Evolutionary conservation across 2,888 invertebrate genomes (phyloP).

Genomic region (Eristalis tenax): DNA sequence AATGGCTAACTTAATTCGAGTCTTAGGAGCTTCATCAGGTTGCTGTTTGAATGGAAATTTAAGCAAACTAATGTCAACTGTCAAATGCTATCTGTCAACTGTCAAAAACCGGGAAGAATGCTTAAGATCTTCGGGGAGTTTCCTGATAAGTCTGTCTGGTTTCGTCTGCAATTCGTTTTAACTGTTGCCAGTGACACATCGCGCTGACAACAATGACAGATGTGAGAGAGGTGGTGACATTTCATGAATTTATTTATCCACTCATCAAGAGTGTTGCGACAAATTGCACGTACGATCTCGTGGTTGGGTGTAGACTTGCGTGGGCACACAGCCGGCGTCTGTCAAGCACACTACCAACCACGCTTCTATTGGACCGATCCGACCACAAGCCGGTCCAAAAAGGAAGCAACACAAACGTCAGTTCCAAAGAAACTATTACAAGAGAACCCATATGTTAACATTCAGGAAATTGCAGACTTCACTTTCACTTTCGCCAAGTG

Average conservation of each 20-base stretch:
- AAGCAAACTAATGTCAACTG: neutral
- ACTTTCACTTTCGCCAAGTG: constrained; percentile 63
- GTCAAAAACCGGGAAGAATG: neutral
- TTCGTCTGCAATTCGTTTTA: too few relatives aligned
- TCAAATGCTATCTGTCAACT: neutral
- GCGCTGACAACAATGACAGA: neutral
- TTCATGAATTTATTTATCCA: too few relatives aligned
- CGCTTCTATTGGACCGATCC: constrained; percentile 10
- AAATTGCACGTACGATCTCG: too few relatives aligned
- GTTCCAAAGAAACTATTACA: constrained; percentile 12
- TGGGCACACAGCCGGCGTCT: neutral
- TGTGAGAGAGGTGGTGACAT: neutral
- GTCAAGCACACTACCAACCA: neutral
- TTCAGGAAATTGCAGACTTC: constrained; percentile 60
- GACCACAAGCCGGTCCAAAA: neutral
- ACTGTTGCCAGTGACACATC: too few relatives aligned
- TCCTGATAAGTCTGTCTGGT: too few relatives aligned
- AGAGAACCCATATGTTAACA: constrained; percentile 48
- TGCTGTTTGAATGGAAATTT: neutral
- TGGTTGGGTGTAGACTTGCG: neutral
- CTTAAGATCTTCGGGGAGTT: too few relatives aligned
- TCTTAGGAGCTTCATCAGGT: too few relatives aligned
- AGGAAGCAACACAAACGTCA: constrained; percentile 33
- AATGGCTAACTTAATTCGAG: too few relatives aligned
- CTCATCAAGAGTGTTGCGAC: too few relatives aligned